Conservation (phyloP, 2,797 vertebrate genomes). For the Monodelphis domestica region DNA sequence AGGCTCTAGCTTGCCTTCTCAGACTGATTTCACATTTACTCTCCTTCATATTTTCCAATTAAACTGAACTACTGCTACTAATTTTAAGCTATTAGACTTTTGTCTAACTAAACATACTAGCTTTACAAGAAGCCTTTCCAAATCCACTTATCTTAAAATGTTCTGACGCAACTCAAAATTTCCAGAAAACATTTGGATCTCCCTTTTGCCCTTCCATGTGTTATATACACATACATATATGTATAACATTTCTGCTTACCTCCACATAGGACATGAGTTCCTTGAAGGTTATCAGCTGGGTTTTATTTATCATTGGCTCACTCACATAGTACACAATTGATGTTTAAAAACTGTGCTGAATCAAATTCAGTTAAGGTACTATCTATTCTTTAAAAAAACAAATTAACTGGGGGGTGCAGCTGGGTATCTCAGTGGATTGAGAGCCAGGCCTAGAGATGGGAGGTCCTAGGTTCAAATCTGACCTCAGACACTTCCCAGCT, state of each 20-base stretch:
- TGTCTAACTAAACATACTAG: neutral
- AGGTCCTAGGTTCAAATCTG: too few species aligned
- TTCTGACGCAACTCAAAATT: neutral
- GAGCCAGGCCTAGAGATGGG: too few species aligned
- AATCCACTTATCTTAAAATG: neutral
- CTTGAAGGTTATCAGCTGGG: neutral
- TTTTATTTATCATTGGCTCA: neutral
- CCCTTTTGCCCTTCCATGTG: neutral
- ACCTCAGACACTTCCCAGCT: too few species aligned
- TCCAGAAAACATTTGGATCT: neutral
- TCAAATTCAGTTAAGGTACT: neutral
- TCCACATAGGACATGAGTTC: neutral
- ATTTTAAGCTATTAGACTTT: neutral
- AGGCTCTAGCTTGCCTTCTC: neutral
- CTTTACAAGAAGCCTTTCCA: neutral
- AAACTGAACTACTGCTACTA: neutral
- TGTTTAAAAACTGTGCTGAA: neutral
- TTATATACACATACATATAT: neutral
- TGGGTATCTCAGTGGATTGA: too few species aligned
- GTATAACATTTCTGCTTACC: neutral
- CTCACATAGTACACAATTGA: neutral
- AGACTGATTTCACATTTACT: neutral
- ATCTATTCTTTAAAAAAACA: neutral
- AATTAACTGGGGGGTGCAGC: too few species aligned
- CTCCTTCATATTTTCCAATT: neutral